A percentile compares a stretch with the other conserved stretches of the same genome.
Evolutionary conservation across 2,113 vertebrate species (phyloP).

Genomic region (Neodon shergylaensis): DNA sequence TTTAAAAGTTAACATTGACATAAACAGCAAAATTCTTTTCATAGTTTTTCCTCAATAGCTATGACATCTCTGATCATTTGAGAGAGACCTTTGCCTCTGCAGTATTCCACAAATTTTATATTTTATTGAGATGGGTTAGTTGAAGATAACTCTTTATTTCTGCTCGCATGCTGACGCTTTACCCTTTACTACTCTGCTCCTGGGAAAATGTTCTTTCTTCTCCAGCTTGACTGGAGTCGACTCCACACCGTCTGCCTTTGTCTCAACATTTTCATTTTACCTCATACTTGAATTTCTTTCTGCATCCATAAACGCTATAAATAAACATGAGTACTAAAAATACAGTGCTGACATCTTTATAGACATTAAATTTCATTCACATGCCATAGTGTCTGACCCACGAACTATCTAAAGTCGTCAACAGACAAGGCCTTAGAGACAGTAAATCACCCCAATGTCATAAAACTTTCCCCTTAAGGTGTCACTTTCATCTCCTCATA

Average conservation of each 20-base stretch:
- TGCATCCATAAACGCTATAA: conserved; percentile 10
- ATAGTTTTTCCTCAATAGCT: background rate
- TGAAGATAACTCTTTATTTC: background rate
- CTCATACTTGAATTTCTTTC: background rate
- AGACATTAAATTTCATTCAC: background rate
- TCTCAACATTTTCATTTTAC: background rate
- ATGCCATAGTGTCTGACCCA: background rate
- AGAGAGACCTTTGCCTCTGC: background rate
- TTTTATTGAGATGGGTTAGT: background rate
- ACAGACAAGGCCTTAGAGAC: background rate
- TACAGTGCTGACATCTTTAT: background rate
- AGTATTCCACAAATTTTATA: background rate
- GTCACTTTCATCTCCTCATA: background rate
- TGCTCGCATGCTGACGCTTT: background rate
- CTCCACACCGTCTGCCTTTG: background rate
- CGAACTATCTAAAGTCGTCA: background rate
- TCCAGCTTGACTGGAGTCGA: background rate
- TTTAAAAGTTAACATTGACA: conserved; percentile 1
- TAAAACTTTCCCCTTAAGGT: conserved; percentile 8
- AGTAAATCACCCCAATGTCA: conserved; percentile 12
- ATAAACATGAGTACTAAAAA: conserved; percentile 10
- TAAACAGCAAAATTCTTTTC: background rate
- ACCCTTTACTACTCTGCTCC: background rate
- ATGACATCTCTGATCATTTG: background rate
- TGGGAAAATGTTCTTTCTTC: background rate